phyloP scores from a whole-genome alignment of 1,140 invertebrate species.

The Drosophila hydei region DNA sequence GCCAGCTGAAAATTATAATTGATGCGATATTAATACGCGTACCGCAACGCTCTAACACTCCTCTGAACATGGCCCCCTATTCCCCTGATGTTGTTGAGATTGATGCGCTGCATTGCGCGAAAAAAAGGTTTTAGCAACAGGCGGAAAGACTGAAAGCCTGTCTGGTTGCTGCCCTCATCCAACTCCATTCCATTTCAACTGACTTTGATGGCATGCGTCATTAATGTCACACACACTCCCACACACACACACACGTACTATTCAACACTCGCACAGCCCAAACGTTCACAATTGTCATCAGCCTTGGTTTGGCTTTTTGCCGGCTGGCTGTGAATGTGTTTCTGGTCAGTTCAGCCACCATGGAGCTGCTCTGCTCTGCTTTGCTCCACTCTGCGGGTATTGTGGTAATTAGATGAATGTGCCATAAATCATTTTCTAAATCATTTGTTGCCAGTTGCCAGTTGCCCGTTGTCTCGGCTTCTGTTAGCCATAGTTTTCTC shows the following conservation, averaged over 20 bases:
- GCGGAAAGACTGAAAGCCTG: neutral
- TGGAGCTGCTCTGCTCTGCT: conserved; percentile 6
- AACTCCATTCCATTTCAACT: conserved; percentile 2
- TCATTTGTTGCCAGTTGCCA: conserved; percentile 66
- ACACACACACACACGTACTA: conserved; percentile 29
- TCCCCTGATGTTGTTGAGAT: conserved; percentile 66
- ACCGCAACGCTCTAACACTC: conserved; percentile 7
- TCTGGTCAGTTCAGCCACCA: conserved; percentile 24
- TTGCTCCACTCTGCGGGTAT: conserved; percentile 49
- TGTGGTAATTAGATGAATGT: conserved; percentile 80
- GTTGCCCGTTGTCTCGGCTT: conserved; percentile 43
- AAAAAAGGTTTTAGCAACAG: conserved; percentile 61
- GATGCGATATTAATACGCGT: conserved; percentile 78
- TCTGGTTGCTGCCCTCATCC: conserved; percentile 1
- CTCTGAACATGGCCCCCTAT: neutral
- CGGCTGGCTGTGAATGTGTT: conserved; percentile 24
- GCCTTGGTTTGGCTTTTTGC: conserved; percentile 65
- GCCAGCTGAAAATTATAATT: conserved; percentile 72
- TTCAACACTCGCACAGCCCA: conserved; percentile 42
- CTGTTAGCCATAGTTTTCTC: conserved; percentile 36
- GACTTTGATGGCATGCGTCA: conserved; percentile 75
- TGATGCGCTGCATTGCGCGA: conserved; percentile 68
- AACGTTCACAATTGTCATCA: conserved; percentile 74
- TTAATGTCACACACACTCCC: conserved; percentile 62
- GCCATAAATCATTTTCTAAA: conserved; percentile 81